phyloP scores from a whole-genome alignment of 1,140 invertebrate genomes.

The Hypothenemus hampei region DNA sequence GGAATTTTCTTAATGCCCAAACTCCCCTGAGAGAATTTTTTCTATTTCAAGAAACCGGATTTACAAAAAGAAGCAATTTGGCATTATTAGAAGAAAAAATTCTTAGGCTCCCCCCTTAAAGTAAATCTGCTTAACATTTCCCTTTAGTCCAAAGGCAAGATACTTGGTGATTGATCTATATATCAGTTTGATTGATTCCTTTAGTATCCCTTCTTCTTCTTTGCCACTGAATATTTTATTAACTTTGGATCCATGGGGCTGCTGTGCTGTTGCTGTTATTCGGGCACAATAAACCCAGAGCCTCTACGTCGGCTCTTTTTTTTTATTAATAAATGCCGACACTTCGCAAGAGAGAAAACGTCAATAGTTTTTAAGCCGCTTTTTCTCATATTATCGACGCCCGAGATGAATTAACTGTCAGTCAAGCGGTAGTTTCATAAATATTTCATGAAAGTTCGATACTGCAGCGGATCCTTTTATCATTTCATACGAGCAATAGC shows the following conservation, averaged over 20 bases:
- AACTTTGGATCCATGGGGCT: background rate
- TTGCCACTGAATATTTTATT: constrained; percentile 8
- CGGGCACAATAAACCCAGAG: constrained; percentile 1
- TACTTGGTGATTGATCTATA: background rate
- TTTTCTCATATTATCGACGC: constrained; percentile 5
- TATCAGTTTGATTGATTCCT: constrained; percentile 2
- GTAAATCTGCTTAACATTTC: too few relatives aligned
- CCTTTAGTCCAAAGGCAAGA: background rate
- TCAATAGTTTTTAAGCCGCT: constrained; percentile 8
- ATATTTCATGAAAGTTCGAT: constrained; percentile 23
- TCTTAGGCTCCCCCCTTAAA: background rate
- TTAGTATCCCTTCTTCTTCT: background rate
- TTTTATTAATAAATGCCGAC: constrained; percentile 12
- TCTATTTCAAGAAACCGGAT: too few relatives aligned
- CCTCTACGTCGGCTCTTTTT: background rate
- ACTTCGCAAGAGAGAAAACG: constrained; percentile 3
- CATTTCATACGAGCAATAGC: constrained; percentile 12
- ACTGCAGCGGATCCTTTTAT: constrained; percentile 13
- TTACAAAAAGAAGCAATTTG: too few relatives aligned
- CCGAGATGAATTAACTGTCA: constrained; percentile 23
- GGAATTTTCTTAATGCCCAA: too few relatives aligned
- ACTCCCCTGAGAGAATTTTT: too few relatives aligned
- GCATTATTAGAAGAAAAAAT: too few relatives aligned
- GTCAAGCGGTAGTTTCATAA: constrained; percentile 20
- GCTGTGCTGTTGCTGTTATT: too few relatives aligned